phyloP scores from a whole-genome alignment of 2,888 invertebrate genomes.

The Alsophila aescularia region DNA sequence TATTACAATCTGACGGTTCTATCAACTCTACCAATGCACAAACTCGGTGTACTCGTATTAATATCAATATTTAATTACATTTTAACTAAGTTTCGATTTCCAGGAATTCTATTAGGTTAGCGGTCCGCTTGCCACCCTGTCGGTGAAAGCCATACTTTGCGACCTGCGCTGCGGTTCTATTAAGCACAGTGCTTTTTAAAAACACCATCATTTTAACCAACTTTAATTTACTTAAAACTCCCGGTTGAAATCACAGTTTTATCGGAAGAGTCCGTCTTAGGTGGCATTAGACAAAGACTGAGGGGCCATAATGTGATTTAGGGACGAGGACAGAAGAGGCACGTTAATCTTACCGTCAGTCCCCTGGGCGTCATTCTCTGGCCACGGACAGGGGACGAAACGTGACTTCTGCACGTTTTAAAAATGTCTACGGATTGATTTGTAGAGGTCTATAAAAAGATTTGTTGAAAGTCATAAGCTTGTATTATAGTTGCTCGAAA shows the following conservation, averaged over 20 bases:
- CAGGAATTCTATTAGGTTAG: too few species aligned
- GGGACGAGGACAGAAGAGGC: constrained; percentile 70
- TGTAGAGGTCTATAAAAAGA: constrained; percentile 27
- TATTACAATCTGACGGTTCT: too few species aligned
- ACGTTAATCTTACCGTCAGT: constrained; percentile 73
- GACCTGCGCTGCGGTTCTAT: neutral
- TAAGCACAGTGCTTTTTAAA: constrained; percentile 1
- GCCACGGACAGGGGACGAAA: constrained; percentile 52
- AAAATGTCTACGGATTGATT: constrained; percentile 57
- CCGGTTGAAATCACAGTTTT: constrained; percentile 55
- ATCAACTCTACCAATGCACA: too few species aligned
- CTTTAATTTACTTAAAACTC: constrained; percentile 34
- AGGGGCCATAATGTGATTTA: constrained; percentile 77
- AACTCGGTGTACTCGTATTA: too few species aligned
- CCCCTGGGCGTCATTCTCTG: constrained; percentile 69
- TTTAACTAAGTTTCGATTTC: too few species aligned
- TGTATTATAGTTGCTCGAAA: too few species aligned
- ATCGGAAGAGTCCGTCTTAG: constrained; percentile 60
- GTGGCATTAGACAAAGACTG: constrained; percentile 67
- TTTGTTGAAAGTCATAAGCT: neutral
- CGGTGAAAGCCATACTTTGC: too few species aligned
- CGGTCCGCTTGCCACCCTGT: too few species aligned
- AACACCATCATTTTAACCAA: constrained; percentile 14
- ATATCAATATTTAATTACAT: too few species aligned
- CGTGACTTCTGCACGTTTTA: constrained; percentile 68